Evolutionary conservation across 1,140 invertebrate genomes (phyloP).

Genomic region (Apis laboriosa): DNA sequence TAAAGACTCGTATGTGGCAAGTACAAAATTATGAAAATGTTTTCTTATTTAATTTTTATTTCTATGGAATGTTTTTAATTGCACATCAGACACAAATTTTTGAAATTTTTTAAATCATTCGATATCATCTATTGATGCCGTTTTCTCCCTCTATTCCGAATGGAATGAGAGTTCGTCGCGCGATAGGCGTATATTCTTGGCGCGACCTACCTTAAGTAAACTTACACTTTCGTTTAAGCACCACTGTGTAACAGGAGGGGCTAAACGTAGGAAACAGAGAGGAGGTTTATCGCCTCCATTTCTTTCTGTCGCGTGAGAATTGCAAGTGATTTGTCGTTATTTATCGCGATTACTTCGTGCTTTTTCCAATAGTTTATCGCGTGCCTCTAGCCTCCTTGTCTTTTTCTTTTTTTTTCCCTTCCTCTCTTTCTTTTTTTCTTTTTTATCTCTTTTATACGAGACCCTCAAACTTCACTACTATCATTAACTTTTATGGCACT

Average conservation of each 20-base stretch:
- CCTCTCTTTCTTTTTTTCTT: background rate
- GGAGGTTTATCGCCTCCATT: constrained; percentile 26
- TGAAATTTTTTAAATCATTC: background rate
- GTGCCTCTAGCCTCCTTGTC: too few species aligned
- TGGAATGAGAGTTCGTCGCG: constrained; percentile 20
- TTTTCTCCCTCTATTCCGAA: constrained; percentile 4
- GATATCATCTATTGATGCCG: background rate
- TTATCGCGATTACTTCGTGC: constrained; percentile 1
- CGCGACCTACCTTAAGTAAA: constrained; percentile 51
- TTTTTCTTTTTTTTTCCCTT: too few species aligned
- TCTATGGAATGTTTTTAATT: too few species aligned
- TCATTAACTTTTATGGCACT: constrained; percentile 12
- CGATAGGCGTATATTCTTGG: constrained; percentile 51
- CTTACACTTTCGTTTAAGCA: constrained; percentile 60
- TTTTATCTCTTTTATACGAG: background rate
- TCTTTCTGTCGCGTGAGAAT: constrained; percentile 32
- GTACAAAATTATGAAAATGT: background rate
- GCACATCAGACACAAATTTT: too few species aligned
- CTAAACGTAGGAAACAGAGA: constrained; percentile 39
- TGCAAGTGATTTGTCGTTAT: constrained; percentile 21
- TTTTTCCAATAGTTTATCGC: background rate
- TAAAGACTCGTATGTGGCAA: background rate
- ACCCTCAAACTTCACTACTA: background rate
- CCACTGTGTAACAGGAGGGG: constrained; percentile 39
- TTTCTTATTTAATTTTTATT: background rate